Evolutionary conservation across 2,888 invertebrate genomes (phyloP).

Genomic region (Calliphora vomitoria): DNA sequence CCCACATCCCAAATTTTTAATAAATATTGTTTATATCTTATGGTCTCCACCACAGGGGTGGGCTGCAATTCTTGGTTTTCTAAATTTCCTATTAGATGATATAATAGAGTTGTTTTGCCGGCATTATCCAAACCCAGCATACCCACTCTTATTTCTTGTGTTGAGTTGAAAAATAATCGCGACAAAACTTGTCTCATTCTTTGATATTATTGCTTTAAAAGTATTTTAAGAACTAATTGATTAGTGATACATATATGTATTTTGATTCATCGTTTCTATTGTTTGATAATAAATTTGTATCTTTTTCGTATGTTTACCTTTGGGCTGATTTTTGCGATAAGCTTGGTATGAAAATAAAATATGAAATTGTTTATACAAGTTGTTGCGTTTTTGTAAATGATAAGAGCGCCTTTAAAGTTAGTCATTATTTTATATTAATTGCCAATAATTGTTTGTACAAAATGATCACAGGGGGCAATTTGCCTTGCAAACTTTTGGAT

Average conservation of each 20-base stretch:
- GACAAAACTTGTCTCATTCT: constrained; percentile 62
- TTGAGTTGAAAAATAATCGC: constrained; percentile 59
- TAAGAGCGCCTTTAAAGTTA: neutral
- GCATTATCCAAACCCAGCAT: constrained; percentile 98
- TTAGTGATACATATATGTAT: neutral
- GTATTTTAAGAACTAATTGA: constrained; percentile 16
- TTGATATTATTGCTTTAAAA: neutral
- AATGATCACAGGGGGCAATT: too few relatives aligned
- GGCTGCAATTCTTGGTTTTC: constrained; percentile 76
- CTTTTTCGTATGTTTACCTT: neutral
- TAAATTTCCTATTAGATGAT: constrained; percentile 91
- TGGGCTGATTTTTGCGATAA: constrained; percentile 19
- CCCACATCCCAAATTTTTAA: constrained; percentile 80
- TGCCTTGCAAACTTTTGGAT: too few relatives aligned
- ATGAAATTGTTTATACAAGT: neutral
- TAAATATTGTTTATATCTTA: constrained; percentile 76
- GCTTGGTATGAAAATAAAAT: neutral
- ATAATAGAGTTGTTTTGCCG: constrained; percentile 98
- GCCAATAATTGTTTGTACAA: too few relatives aligned
- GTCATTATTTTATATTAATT: neutral
- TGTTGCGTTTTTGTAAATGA: neutral
- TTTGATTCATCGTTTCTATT: neutral
- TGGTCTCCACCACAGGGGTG: constrained; percentile 78
- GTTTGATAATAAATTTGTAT: constrained; percentile 7
- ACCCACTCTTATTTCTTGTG: constrained; percentile 76